phyloP scores from a whole-genome alignment of 2,888 invertebrate species.

The Pinctada fucata region DNA sequence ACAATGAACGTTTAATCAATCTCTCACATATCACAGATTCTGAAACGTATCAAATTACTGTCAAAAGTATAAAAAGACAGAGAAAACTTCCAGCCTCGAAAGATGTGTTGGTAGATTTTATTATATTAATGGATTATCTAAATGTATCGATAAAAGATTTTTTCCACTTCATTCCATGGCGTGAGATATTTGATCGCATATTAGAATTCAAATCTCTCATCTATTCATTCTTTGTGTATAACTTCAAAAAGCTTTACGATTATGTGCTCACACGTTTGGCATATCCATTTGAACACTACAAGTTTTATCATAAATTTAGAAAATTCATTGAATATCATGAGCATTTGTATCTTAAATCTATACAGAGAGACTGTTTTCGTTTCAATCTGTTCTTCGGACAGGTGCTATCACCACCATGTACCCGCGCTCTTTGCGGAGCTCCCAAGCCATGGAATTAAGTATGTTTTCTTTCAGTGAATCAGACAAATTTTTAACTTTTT shows the following conservation, averaged over 20 bases:
- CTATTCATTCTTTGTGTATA: not conserved
- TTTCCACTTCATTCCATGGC: not conserved
- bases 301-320: not conserved
- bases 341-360: not conserved
- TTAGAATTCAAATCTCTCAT: not conserved
- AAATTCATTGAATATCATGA: not conserved
- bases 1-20: not conserved
- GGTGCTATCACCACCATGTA: not conserved
- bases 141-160: not conserved
- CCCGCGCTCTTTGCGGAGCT: not conserved
- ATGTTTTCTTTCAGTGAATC: not conserved
- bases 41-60: not conserved
- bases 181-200: not conserved
- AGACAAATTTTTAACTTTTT: not conserved
- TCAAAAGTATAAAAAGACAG: not conserved
- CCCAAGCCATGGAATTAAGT: not conserved
- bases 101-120: slow-evolving; percentile 1
- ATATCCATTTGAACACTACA: not conserved
- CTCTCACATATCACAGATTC: slow-evolving; percentile 1
- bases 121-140: not conserved
- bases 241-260: not conserved
- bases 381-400: not conserved
- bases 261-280: not conserved
- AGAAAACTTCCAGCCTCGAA: not conserved
- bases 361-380: not conserved